Evolutionary conservation across 2,888 invertebrate species (phyloP).

Genomic region (Synanthedon tipuliformis): DNA sequence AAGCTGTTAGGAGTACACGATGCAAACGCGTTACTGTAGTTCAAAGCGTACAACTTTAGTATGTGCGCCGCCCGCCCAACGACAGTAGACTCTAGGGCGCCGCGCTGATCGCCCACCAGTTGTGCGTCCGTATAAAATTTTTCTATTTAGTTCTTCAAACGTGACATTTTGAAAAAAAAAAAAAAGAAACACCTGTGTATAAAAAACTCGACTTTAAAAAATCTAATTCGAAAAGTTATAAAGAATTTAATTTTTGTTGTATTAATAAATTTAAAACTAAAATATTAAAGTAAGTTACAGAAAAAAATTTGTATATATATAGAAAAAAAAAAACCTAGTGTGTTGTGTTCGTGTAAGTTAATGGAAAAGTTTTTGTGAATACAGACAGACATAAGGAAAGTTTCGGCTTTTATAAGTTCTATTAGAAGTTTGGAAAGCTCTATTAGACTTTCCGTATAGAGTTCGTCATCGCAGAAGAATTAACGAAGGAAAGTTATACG

Average conservation of each 20-base stretch:
- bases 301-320: neutral
- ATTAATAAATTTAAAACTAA: too few species aligned
- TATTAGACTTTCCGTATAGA: neutral
- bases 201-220: neutral
- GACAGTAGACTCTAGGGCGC: slow-evolving; percentile 42
- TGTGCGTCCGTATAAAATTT: slow-evolving; percentile 18
- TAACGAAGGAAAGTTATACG: too few species aligned
- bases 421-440: neutral
- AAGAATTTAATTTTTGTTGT: neutral
- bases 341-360: neutral
- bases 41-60: neutral
- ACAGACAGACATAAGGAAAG: neutral
- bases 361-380: neutral
- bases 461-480: too few species aligned
- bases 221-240: neutral
- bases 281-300: neutral
- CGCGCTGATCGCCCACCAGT: slow-evolving; percentile 36
- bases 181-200: neutral
- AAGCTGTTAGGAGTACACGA: neutral
- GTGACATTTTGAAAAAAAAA: neutral
- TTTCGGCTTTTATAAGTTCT: neutral
- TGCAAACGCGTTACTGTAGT: neutral
- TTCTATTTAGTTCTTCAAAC: slow-evolving; percentile 24
- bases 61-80: slow-evolving; percentile 16
- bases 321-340: neutral